These are phyloP conservation scores for Sesamia nonagrioides DNA, from an alignment of 1,140 invertebrate genomes.

Conservation along the genomic window DNA sequence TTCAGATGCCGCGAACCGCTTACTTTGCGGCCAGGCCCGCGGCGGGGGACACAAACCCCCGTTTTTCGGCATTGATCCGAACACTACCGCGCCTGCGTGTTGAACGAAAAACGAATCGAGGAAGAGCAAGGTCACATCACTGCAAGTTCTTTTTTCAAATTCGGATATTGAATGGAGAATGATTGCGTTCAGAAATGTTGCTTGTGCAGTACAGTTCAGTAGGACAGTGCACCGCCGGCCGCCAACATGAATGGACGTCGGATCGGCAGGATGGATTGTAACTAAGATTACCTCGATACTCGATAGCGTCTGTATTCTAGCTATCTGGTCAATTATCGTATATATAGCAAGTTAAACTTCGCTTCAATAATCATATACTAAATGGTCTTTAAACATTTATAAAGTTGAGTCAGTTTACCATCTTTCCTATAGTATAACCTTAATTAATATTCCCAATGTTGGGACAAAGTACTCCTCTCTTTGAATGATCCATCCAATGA, in stretches of 20 bases:
- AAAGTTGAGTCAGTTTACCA: too few species aligned
- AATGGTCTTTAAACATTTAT: too few species aligned
- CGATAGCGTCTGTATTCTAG: background rate
- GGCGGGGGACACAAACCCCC: slow-evolving; percentile 72
- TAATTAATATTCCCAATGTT: too few species aligned
- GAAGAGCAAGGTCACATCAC: slow-evolving; percentile 83
- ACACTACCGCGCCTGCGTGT: slow-evolving; percentile 81
- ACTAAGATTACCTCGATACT: slow-evolving; percentile 20
- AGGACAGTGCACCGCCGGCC: slow-evolving; percentile 63
- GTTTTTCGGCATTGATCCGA: slow-evolving; percentile 85
- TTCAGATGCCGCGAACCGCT: slow-evolving; percentile 83
- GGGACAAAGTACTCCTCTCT: too few species aligned
- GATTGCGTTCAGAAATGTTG: slow-evolving; percentile 74
- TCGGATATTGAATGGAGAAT: slow-evolving; percentile 84
- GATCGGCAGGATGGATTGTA: slow-evolving; percentile 21
- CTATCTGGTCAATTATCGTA: background rate
- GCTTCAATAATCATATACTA: background rate
- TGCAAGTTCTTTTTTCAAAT: slow-evolving; percentile 83
- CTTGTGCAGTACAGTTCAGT: slow-evolving; percentile 72
- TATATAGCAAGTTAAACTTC: background rate
- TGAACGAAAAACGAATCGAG: slow-evolving; percentile 82
- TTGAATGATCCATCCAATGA: too few species aligned
- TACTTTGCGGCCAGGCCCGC: slow-evolving; percentile 77
- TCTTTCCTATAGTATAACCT: too few species aligned
- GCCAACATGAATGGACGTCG: slow-evolving; percentile 48